Evolutionary conservation across 2,113 vertebrate species (phyloP).

Genomic region (Protomyctophum bolini): DNA sequence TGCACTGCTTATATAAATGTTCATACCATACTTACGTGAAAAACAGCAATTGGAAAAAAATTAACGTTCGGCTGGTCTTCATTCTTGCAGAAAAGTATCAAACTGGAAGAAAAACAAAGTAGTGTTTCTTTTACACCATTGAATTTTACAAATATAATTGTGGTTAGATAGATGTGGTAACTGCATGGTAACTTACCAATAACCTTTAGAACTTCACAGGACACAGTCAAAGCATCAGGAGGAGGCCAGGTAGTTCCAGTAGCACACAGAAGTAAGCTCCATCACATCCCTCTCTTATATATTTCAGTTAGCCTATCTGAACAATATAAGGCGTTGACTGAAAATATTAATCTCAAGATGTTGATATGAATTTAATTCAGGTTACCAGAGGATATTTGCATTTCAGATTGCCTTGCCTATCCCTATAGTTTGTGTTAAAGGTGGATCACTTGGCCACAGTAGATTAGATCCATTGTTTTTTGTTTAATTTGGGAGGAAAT

Average conservation of each 20-base stretch:
- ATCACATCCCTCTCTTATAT: constrained; percentile 19
- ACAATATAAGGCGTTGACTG: constrained; percentile 10
- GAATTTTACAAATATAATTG: neutral
- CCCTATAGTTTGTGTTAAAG: constrained; percentile 9
- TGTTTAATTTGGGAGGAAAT: neutral
- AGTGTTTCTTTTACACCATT: neutral
- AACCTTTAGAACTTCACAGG: constrained; percentile 5
- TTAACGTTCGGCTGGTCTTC: neutral
- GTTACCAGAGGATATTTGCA: neutral
- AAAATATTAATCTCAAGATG: neutral
- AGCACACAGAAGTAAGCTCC: neutral
- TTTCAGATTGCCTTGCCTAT: constrained; percentile 21
- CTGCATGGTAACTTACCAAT: constrained; percentile 20
- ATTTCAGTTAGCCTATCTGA: constrained; percentile 19
- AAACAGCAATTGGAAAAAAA: constrained; percentile 34
- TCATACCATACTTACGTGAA: constrained; percentile 33
- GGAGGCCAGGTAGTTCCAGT: neutral
- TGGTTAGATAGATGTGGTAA: neutral
- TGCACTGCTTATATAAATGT: neutral
- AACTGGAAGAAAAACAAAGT: constrained; percentile 13
- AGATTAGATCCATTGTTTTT: constrained; percentile 16
- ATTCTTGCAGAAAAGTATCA: constrained; percentile 23
- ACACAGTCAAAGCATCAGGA: neutral
- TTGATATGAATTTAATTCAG: neutral
- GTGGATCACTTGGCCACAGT: neutral